Conservation (phyloP, 1,140 invertebrate genomes). For the Ganaspis sp. region DNA sequence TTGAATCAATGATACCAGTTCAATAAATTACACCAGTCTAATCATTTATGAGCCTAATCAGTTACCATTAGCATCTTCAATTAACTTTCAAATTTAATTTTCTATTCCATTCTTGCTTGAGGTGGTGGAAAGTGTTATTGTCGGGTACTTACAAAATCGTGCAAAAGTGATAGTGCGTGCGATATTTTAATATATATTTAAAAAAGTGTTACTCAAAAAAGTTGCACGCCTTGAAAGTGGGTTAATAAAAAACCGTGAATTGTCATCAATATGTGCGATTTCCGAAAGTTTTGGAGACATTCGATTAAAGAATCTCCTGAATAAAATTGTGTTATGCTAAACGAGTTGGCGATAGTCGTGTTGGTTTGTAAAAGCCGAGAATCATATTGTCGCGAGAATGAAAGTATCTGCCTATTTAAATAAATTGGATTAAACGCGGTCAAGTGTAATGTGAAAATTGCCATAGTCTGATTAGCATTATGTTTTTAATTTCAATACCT, state of each 20-base stretch:
- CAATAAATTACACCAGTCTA: too few species aligned
- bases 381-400: not conserved
- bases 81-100: too few species aligned
- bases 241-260: not conserved
- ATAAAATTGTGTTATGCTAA: not conserved
- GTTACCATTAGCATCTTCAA: too few species aligned
- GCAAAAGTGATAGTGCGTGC: not conserved
- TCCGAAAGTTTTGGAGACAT: not conserved
- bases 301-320: not conserved
- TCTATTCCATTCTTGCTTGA: not conserved
- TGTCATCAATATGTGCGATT: not conserved
- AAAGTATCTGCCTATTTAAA: conserved; percentile 10
- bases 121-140: not conserved
- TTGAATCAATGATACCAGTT: too few species aligned
- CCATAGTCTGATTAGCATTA: not conserved
- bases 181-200: too few species aligned
- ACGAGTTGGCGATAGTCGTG: not conserved
- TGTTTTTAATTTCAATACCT: not conserved
- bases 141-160: not conserved
- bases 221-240: not conserved
- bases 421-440: conserved; percentile 24
- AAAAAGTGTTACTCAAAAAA: not conserved
- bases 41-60: too few species aligned
- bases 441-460: conserved; percentile 22
- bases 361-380: not conserved